Conservation (phyloP, 2,888 invertebrate genomes). For the Diploptera punctata region DNA sequence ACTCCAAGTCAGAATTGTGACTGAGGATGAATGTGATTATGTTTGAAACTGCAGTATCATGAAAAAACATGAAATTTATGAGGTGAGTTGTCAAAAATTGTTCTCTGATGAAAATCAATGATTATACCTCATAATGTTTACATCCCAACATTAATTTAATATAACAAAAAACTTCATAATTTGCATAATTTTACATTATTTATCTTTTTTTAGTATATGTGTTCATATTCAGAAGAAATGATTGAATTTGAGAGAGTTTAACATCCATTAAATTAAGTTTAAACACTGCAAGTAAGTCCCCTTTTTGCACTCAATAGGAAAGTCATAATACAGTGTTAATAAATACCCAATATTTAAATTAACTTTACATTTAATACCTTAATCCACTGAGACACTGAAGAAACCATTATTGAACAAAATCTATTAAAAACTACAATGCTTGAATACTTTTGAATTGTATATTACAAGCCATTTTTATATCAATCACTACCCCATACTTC, state of each 20-base stretch:
- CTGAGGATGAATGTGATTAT: too few relatives aligned
- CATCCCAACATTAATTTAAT: too few relatives aligned
- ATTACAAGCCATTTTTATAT: neutral
- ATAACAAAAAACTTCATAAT: neutral
- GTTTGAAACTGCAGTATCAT: too few relatives aligned
- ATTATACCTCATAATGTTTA: too few relatives aligned
- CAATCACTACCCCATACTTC: too few relatives aligned
- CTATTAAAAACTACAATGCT: neutral
- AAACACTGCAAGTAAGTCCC: neutral
- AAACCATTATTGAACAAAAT: neutral
- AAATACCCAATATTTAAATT: neutral
- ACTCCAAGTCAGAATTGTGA: too few relatives aligned
- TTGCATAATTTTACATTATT: neutral
- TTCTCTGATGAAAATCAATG: too few relatives aligned
- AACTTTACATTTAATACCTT: neutral
- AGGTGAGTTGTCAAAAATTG: too few relatives aligned
- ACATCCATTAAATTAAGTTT: too few relatives aligned
- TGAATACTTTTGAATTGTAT: neutral
- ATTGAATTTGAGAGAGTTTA: neutral
- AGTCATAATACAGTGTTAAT: neutral
- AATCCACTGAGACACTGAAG: neutral
- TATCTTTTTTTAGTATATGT: neutral
- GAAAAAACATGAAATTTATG: too few relatives aligned
- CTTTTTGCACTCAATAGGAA: neutral
- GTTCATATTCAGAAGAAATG: neutral